phyloP scores from a whole-genome alignment of 1,140 invertebrate species.

The Lucilia sericata region DNA sequence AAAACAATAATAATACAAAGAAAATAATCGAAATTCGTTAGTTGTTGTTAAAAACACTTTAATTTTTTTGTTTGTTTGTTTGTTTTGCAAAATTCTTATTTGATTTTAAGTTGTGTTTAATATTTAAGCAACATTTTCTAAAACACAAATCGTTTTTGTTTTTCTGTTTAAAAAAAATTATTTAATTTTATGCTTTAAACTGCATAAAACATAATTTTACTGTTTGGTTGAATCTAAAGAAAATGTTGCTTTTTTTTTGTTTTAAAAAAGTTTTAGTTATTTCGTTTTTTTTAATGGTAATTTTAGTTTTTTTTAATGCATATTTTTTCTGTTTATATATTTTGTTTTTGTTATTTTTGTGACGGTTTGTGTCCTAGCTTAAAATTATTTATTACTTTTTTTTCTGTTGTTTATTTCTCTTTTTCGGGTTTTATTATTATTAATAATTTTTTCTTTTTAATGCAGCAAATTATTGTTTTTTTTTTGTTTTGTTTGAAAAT shows the following conservation, averaged over 20 bases:
- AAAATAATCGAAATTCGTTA: slow-evolving; percentile 28
- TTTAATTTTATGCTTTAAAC: slow-evolving; percentile 43
- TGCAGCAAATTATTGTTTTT: slow-evolving; percentile 20
- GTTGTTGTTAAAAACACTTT: background rate
- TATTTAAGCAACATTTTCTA: slow-evolving; percentile 31
- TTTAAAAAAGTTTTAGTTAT: background rate
- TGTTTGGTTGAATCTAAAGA: background rate
- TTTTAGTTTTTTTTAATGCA: background rate
- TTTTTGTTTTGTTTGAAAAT: background rate
- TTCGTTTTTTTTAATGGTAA: background rate
- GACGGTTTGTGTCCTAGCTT: slow-evolving; percentile 37
- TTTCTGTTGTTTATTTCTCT: slow-evolving; percentile 18
- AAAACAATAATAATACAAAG: slow-evolving; percentile 25
- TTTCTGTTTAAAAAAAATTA: slow-evolving; percentile 19
- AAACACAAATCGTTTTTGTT: slow-evolving; percentile 21
- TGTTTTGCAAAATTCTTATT: slow-evolving; percentile 30
- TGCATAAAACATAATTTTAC: slow-evolving; percentile 39
- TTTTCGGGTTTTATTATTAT: slow-evolving; percentile 2
- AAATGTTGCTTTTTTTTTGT: slow-evolving; percentile 4
- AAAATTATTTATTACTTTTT: background rate
- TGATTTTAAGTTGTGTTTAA: background rate
- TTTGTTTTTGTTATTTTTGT: slow-evolving; percentile 23
- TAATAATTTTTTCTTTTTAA: background rate
- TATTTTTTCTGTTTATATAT: slow-evolving; percentile 8
- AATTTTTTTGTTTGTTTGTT: background rate